Conservation (phyloP, 2,888 invertebrate species). For the Troglohyphantes excavatus region DNA sequence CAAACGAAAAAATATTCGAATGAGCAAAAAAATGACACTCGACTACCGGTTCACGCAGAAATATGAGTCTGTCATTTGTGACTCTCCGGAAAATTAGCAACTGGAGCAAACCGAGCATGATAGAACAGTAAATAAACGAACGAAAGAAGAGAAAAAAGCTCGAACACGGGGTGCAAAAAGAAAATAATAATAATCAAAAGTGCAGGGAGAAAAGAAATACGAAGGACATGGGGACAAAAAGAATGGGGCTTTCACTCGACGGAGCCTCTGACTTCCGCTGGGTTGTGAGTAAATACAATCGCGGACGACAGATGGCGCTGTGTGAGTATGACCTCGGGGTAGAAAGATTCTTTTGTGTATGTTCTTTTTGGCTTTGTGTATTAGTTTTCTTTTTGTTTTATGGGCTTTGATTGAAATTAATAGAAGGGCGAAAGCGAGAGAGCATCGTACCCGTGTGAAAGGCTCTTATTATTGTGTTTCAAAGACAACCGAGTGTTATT, state of each 20-base stretch:
- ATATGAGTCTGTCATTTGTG: too few species aligned
- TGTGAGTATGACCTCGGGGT: not conserved
- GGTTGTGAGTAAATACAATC: not conserved
- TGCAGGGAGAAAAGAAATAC: too few species aligned
- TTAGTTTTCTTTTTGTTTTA: not conserved
- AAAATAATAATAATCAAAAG: too few species aligned
- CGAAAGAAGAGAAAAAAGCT: too few species aligned
- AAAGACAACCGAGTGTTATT: not conserved
- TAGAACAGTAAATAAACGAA: too few species aligned
- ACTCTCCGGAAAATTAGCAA: too few species aligned
- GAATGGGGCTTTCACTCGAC: not conserved
- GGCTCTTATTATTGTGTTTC: not conserved
- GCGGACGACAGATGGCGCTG: not conserved
- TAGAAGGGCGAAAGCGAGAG: not conserved
- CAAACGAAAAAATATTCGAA: too few species aligned
- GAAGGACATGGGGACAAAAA: too few species aligned
- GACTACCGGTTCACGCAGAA: too few species aligned
- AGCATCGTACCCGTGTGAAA: not conserved
- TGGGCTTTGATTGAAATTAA: not conserved
- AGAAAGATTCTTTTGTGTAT: not conserved
- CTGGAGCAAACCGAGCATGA: too few species aligned
- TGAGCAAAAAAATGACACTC: too few species aligned
- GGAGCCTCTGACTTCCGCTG: not conserved
- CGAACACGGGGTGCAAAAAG: too few species aligned
- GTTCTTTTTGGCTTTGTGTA: not conserved